Evolutionary conservation across 2,888 invertebrate species (phyloP), one percentile per base, ranked within the genome.

Genomic region (Stenodema calcarata): DNA sequence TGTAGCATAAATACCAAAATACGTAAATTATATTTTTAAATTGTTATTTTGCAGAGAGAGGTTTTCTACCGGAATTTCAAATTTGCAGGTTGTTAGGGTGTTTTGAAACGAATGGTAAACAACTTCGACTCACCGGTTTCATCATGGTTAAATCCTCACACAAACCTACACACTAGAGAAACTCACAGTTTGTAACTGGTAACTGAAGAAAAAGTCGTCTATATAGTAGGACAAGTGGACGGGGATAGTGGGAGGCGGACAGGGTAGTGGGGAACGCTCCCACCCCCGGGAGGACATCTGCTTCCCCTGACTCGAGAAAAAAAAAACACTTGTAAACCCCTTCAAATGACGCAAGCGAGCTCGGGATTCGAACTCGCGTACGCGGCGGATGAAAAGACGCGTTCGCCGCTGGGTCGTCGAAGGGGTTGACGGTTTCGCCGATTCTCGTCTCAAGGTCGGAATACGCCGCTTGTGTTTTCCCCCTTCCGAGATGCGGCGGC

Each of bases 171-270:
- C 84, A 73, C 84, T 23, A 84, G 44, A 47, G 75, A 84, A 84
- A 84, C 84, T 84, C 84, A 84, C 84, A 70, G 84, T 44, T 73
- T 70, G 84, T 84, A 84, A 18, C 75, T 30, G 84, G 35, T 62
- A 42, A 42, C 73, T 54, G 84, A 84, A 28, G 82, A 82, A 44
- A 50, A 84, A 84, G 84, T 84, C 84, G 84, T 84, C 84, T 84
- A 84, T 84, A 84, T 84, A 84, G 47, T 42, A 0, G 78, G 78
- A 27, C 27, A 23, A 78, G 78, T 23, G 78, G 78, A 7, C 18
- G 44, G 44, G 78, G 78, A n/a, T 18, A 44, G 78, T 44, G 78
- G 78, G 78, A 62, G 62, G 23, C 62, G 62, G 69, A 23, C 1
- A 54, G 30, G 78, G 78, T n/a, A 28, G 50, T 47, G 80, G 54